Evolutionary conservation across 2,113 vertebrate genomes (phyloP).

Genomic region (Apus apus): DNA sequence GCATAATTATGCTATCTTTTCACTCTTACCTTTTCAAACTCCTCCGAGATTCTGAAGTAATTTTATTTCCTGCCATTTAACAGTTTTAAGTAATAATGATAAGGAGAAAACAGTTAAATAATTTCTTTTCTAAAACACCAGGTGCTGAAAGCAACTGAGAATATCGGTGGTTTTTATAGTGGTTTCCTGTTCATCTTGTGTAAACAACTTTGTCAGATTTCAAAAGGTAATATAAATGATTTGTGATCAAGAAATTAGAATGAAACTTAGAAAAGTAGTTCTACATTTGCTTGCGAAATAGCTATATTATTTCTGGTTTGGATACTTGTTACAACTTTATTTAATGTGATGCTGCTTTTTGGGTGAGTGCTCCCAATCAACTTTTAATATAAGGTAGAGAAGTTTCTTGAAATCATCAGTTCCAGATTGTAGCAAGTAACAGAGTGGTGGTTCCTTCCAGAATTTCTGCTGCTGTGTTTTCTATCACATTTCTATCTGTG

Average conservation of each 20-base stretch:
- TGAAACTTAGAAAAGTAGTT: background rate
- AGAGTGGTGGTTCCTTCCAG: background rate
- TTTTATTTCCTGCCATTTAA: conserved; percentile 41
- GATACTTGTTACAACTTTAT: background rate
- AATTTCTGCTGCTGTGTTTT: background rate
- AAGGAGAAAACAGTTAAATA: conserved; percentile 4
- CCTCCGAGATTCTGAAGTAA: background rate
- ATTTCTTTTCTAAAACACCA: conserved; percentile 25
- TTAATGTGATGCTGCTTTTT: background rate
- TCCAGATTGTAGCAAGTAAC: background rate
- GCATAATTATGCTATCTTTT: conserved; percentile 37
- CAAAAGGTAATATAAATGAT: background rate
- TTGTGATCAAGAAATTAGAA: background rate
- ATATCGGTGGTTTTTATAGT: background rate
- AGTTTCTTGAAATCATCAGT: background rate
- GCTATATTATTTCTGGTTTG: background rate
- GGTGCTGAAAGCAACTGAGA: conserved; percentile 10
- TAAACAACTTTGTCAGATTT: background rate
- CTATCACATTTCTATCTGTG: background rate
- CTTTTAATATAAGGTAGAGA: background rate
- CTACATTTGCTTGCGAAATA: background rate
- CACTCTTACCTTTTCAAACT: conserved; percentile 26
- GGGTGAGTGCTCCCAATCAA: background rate
- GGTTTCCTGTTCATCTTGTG: background rate
- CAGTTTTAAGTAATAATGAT: conserved; percentile 28